A percentile compares a stretch with the other conserved stretches of the same genome.
Conservation (phyloP, 2,113 vertebrate species). For the Leucosticte australis region DNA sequence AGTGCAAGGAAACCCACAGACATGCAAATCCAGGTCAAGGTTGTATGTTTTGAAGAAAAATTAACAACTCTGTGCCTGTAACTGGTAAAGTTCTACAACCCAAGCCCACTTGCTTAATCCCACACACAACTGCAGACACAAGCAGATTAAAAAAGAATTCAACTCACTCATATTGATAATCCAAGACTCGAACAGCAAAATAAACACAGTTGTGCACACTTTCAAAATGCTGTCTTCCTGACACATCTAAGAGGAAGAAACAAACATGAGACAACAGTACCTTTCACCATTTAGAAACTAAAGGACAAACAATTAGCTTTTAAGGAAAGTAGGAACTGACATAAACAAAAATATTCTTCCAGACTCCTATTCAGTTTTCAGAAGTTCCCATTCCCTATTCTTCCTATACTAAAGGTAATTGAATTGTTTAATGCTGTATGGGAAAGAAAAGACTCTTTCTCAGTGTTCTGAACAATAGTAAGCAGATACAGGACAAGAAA, state of each 20-base stretch:
- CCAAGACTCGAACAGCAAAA: slow-evolving; percentile 91
- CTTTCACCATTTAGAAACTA: background rate
- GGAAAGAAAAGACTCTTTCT: background rate
- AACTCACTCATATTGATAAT: slow-evolving; percentile 92
- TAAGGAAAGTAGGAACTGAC: background rate
- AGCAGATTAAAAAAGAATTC: background rate
- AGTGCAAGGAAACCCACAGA: background rate
- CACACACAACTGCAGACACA: background rate
- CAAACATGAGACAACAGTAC: background rate
- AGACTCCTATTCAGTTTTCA: background rate
- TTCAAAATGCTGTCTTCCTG: slow-evolving; percentile 83
- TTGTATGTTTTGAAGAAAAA: background rate
- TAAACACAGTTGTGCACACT: slow-evolving; percentile 95
- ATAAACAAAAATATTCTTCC: background rate
- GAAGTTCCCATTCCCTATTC: background rate
- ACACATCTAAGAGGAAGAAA: slow-evolving; percentile 70
- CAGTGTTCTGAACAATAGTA: background rate
- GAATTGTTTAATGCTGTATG: background rate
- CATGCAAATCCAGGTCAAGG: background rate
- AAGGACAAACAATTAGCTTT: background rate
- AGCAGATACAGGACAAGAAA: background rate
- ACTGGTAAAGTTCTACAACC: background rate
- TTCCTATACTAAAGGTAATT: background rate
- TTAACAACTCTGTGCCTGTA: background rate
- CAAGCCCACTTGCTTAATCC: background rate